Evolutionary conservation across 2,797 vertebrate species (phyloP).

Genomic region (Podarcis lilfordi): DNA sequence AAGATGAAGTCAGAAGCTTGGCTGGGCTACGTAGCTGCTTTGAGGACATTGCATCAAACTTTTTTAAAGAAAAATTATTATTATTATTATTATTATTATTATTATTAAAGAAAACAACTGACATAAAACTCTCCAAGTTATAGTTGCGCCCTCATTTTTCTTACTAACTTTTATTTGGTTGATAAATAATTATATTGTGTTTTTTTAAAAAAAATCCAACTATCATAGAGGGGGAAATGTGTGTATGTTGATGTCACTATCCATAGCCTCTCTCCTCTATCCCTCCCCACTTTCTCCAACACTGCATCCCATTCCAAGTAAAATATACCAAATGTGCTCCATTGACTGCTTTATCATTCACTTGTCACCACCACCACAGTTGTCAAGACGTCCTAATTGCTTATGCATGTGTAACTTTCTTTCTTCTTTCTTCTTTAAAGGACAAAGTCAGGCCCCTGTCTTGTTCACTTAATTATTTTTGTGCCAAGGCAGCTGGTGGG

Average conservation of each 20-base stretch:
- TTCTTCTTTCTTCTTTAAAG: slow-evolving; percentile 23
- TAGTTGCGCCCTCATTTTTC: no score
- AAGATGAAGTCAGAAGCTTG: slow-evolving; percentile 49
- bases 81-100: no score
- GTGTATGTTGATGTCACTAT: background rate
- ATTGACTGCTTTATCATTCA: slow-evolving; percentile 45
- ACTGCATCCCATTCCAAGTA: slow-evolving; percentile 52
- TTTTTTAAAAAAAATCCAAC: no score
- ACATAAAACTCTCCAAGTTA: no score
- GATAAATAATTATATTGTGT: no score
- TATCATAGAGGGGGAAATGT: background rate
- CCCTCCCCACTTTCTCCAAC: background rate
- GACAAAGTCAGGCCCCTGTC: slow-evolving; percentile 3
- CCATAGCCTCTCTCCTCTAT: background rate
- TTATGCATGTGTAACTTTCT: slow-evolving; percentile 20
- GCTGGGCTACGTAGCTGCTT: slow-evolving; percentile 34
- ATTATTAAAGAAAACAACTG: no score
- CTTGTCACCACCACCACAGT: slow-evolving; percentile 54
- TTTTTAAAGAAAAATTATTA: no score
- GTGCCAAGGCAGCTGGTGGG: slow-evolving; percentile 9
- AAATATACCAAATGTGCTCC: slow-evolving; percentile 57
- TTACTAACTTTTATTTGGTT: no score
- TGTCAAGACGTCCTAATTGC: slow-evolving; percentile 58
- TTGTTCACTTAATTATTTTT: slow-evolving; percentile 25
- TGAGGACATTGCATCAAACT: slow-evolving; percentile 7